Evolutionary conservation across 2,113 vertebrate genomes (phyloP), one percentile per base, ranked within the genome.

Genomic region (Bombycilla garrulus): DNA sequence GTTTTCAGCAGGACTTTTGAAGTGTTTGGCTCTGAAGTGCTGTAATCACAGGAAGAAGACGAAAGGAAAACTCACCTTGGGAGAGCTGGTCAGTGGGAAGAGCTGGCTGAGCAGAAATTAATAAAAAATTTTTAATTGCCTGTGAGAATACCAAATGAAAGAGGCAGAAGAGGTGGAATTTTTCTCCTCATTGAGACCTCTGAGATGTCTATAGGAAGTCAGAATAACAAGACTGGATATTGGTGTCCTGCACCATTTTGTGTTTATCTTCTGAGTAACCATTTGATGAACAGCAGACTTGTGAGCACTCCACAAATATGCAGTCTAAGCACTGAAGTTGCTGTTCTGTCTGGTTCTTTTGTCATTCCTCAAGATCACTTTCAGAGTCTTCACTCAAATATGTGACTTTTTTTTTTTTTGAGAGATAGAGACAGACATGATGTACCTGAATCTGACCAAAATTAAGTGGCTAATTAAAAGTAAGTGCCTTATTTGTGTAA

Each of bases 331-430:
- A 86, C 9, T 3, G 6, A 82, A 90, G 83, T 38, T 93, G 40
- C 58, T 77, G 23, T 47, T 86, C 74, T 85, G 62, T 94, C 88
- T 80, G n/a, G 40, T 67, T 57, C 53, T 94, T 96, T 92, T 92
- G 82, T 90, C 82, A 15, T 50, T 86, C 18, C 20, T n/a, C n/a
- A 94, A 79, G 88, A 80, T 76, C 45, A 20, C 31, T 77, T 82
- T 50, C 81, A 62, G 22, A 45, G 45, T 72, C 58, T 94, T 95
- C 71, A 80, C 28, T 92, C 45, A 82, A 48, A 71, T 33, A 65
- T 33, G 38, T 60, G 3, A 21, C 14, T 11, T 62, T 16, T 53
- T 42, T 81, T 36, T 47, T 14, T 36, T 45, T 20, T 54, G 25
- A 50, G 9, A 10, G 9, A 42, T 8, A 10, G 11, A 88, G 26